Evolutionary conservation across 1,140 invertebrate species (phyloP).

Genomic region (Diploscapter pachys): DNA sequence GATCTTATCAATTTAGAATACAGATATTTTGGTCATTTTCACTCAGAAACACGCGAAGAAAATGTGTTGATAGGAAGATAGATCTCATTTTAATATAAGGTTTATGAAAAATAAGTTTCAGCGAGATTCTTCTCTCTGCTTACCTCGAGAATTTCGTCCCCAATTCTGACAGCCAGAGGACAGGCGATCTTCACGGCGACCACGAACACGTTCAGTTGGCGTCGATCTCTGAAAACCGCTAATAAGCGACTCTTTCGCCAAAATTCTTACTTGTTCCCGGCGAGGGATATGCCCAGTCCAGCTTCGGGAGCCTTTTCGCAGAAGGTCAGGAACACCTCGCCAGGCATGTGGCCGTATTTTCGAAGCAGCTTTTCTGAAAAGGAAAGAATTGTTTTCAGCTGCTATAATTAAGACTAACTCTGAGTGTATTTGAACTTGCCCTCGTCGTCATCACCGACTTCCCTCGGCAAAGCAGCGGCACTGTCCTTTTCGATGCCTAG

Average conservation of each 20-base stretch:
- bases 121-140: not conserved
- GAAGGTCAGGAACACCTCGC: conserved; percentile 69
- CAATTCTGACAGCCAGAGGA: conserved; percentile 76
- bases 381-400: not conserved
- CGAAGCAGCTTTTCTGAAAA: conserved; percentile 80
- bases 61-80: too few species aligned
- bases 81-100: too few species aligned
- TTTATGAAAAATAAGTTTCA: too few species aligned
- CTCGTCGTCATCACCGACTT: conserved; percentile 74
- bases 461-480: too few species aligned
- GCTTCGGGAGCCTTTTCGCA: conserved; percentile 67
- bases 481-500: too few species aligned
- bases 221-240: conserved; percentile 75
- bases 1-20: too few species aligned
- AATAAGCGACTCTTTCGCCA: not conserved
- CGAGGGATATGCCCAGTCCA: conserved; percentile 79
- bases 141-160: conserved; percentile 93
- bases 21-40: too few species aligned
- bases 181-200: conserved; percentile 88
- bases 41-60: too few species aligned
- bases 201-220: conserved; percentile 91
- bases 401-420: conserved; percentile 68
- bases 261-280: conserved; percentile 66
- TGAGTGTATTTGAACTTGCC: conserved; percentile 86
- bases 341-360: conserved; percentile 78